A percentile compares a stretch with the other conserved stretches of the same genome.
phyloP scores from a whole-genome alignment of 2,797 vertebrate genomes.

The Spondyliosoma cantharus region DNA sequence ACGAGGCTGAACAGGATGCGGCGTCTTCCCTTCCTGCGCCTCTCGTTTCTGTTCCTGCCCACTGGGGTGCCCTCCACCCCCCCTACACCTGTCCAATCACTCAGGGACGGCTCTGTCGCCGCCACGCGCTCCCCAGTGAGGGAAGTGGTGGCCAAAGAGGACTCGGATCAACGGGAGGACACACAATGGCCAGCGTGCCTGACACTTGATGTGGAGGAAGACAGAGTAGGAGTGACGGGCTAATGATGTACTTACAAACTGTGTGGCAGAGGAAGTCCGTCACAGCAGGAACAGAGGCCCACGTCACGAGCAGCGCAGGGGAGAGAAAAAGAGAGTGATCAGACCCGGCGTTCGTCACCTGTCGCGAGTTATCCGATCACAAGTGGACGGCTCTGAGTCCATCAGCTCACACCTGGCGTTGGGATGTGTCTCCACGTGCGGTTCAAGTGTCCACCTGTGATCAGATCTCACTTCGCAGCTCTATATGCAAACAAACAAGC shows the following conservation, averaged over 20 bases:
- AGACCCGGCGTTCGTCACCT: too few relatives aligned
- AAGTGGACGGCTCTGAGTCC: too few relatives aligned
- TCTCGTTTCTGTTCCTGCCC: constrained; percentile 72
- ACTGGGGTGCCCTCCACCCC: constrained; percentile 52
- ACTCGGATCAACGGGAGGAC: constrained; percentile 42
- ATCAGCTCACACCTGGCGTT: too few relatives aligned
- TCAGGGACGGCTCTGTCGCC: constrained; percentile 54
- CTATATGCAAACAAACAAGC: too few relatives aligned
- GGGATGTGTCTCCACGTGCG: too few relatives aligned
- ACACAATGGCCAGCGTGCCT: constrained; percentile 66
- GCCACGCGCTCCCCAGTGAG: constrained; percentile 52
- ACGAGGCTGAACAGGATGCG: constrained; percentile 85
- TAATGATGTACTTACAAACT: constrained; percentile 89
- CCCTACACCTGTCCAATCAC: constrained; percentile 61
- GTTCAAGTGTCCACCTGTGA: too few relatives aligned
- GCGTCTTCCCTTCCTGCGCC: constrained; percentile 72
- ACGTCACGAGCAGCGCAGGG: constrained; percentile 37
- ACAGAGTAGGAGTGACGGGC: constrained; percentile 72
- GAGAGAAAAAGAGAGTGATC: constrained; percentile 35
- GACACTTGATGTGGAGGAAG: constrained; percentile 59
- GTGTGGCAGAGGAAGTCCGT: constrained; percentile 71
- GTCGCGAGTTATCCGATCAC: too few relatives aligned
- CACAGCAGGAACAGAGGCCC: constrained; percentile 48
- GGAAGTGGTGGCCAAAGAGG: constrained; percentile 60
- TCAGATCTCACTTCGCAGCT: too few relatives aligned